Base-by-base conservation (phyloP, 2,797 vertebrate genomes). In the Fistularia tabacaria region DNA sequence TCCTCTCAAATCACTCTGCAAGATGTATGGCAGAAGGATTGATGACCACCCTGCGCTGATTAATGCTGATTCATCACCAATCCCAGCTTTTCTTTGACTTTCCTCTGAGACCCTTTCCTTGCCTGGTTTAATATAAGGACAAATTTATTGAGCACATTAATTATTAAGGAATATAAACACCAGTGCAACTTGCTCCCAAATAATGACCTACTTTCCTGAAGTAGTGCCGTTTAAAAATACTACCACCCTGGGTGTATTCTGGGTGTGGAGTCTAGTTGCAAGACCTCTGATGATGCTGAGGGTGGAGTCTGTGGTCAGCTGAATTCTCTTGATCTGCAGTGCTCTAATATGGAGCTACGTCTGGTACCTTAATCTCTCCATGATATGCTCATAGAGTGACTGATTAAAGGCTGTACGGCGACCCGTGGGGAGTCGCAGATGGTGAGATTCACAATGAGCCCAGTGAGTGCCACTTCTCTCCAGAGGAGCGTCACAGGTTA, bases 131-230 rank as follows among this genome's bases (percentile, higher is more conserved):
- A 71, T 76, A 73, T 59, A 46, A 57, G 67, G 59, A 66, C 14
- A 49, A 57, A 59, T 81, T 78, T 60, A 70, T 67, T 64, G 72
- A 69, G 64, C 67, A 38, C 77, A 76, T 85, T 49, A 78, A 81
- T n/a, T 64, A 68, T 85, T 78, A 78, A 75, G 69, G 73, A 73
- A 59, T 68, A 76, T 64, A 72, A 82, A 85, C 74, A 76, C 73
- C 71, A 46, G 53, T 62, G 57, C 61, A 72, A 69, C 64, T 64
- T 74, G 66, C 54, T 73, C 63, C 68, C 66, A 76, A 74, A 82
- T 76, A 80, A 77, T 85, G 84, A 85, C 86, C 83, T 82, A 81
- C 69, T 87, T 88, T 84, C 68, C 66, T 36, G 57, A 78, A 78
- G 71, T 65, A 63, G 54, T 59, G 45, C 74, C 67, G 52, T 84